Conservation (phyloP, 2,888 invertebrate genomes). For the Eristalinus aeneus region DNA sequence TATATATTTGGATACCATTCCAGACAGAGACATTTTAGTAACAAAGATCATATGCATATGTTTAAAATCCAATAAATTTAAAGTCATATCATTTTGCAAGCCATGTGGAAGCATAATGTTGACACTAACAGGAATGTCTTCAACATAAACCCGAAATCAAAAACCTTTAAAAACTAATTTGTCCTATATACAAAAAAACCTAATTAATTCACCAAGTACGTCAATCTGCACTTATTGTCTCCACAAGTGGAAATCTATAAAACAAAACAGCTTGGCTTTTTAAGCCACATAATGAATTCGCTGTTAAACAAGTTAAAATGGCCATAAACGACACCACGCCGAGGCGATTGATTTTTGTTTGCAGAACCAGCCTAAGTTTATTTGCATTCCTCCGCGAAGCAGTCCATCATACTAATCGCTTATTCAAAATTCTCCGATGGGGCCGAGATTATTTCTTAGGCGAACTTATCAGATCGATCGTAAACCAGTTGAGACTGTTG, state of each 20-base stretch:
- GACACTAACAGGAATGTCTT: neutral
- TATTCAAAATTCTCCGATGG: neutral
- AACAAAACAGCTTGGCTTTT: neutral
- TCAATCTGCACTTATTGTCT: neutral
- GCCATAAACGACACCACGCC: neutral
- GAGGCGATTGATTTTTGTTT: neutral
- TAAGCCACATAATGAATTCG: constrained; percentile 16
- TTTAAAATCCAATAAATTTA: too few species aligned
- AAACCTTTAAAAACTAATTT: neutral
- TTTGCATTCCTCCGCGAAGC: neutral
- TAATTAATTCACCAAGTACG: neutral
- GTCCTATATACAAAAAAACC: neutral
- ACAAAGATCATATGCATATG: too few species aligned
- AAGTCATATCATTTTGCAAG: neutral
- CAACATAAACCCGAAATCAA: neutral
- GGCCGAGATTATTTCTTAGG: neutral
- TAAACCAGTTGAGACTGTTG: constrained; percentile 1
- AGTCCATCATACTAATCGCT: constrained; percentile 7
- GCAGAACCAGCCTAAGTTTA: neutral
- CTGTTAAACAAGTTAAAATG: constrained; percentile 7
- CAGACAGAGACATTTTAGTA: too few species aligned
- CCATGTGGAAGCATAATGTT: neutral
- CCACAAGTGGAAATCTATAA: neutral
- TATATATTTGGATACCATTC: too few species aligned
- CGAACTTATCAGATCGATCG: neutral